phyloP scores from a whole-genome alignment of 2,797 vertebrate species.

The Loris lydekkerianus region DNA sequence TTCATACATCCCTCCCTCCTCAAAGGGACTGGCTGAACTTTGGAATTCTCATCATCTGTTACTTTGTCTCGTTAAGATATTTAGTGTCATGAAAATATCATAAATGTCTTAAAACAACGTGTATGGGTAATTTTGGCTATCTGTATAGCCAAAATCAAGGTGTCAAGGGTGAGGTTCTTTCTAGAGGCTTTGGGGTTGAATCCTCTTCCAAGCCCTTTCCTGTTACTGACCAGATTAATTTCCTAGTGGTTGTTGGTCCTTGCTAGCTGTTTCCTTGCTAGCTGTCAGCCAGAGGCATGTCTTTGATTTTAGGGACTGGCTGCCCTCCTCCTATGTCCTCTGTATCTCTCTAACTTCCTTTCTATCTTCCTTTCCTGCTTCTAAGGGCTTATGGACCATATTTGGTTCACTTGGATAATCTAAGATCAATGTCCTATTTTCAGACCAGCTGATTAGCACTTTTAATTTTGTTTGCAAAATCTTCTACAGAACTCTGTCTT shows the following conservation, averaged over 20 bases:
- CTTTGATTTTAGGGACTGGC: not conserved
- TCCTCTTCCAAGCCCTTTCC: not conserved
- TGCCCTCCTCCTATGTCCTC: not conserved
- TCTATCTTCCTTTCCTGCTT: not conserved
- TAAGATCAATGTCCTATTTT: not conserved
- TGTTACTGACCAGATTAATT: not conserved
- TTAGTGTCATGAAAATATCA: not conserved
- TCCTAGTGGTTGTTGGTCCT: not conserved
- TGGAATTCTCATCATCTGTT: not conserved
- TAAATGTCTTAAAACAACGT: not conserved
- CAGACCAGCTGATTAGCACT: not conserved
- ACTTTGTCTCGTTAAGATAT: not conserved
- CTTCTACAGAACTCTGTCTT: too few relatives aligned
- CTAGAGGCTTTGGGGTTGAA: not conserved
- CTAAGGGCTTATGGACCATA: not conserved
- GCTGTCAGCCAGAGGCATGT: not conserved
- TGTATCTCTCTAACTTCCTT: not conserved
- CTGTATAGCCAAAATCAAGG: not conserved
- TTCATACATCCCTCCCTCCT: not conserved
- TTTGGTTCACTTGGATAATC: not conserved
- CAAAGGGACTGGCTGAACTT: not conserved
- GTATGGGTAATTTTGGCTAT: too few relatives aligned
- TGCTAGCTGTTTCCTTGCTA: too few relatives aligned
- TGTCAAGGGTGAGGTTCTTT: not conserved
- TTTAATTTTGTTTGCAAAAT: not conserved